A percentile compares a stretch with the other conserved stretches of the same genome.
Conservation (phyloP, 1,140 invertebrate genomes). For the Metopolophium dirhodum region DNA sequence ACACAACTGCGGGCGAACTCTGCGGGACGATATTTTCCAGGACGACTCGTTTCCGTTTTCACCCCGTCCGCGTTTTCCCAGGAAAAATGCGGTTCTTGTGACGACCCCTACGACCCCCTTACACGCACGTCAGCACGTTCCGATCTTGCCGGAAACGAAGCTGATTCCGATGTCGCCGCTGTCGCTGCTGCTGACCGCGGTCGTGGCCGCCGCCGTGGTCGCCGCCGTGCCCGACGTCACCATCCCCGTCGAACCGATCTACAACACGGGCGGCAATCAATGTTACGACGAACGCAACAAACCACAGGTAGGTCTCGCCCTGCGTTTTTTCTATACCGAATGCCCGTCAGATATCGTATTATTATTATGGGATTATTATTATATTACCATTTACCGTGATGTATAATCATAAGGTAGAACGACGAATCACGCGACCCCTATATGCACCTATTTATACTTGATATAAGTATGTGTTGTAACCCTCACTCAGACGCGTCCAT, state of each 20-base stretch:
- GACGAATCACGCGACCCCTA: background rate
- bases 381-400: background rate
- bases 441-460: background rate
- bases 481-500: background rate
- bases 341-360: background rate
- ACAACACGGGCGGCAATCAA: constrained; percentile 45
- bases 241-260: background rate
- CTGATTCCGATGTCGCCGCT: background rate
- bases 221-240: background rate
- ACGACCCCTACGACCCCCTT: background rate
- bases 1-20: background rate
- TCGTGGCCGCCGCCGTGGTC: background rate
- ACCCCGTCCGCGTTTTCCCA: background rate
- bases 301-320: constrained; percentile 22
- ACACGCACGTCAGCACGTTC: background rate
- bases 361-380: background rate
- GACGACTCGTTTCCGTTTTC: background rate
- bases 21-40: too few relatives aligned
- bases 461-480: background rate
- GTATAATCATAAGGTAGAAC: background rate
- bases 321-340: background rate
- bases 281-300: constrained; percentile 50
- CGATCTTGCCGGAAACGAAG: background rate
- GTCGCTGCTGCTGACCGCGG: background rate
- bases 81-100: constrained; percentile 16